These are phyloP conservation scores for Myocastor coypus DNA, from an alignment of 2,113 vertebrate species.

Conservation along the genomic window DNA sequence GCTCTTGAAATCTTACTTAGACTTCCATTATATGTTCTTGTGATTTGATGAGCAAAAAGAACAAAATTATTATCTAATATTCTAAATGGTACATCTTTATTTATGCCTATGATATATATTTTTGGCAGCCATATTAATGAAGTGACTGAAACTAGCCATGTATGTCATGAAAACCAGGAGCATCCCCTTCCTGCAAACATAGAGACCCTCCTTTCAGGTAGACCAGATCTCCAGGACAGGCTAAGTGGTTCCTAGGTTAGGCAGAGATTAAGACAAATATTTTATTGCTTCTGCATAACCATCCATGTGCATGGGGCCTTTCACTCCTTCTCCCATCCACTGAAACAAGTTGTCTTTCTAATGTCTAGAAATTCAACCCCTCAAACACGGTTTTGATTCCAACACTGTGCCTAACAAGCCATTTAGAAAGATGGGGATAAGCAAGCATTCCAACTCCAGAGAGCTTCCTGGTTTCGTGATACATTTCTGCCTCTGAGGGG, in stretches of 20 bases:
- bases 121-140: neutral
- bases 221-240: neutral
- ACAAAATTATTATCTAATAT: neutral
- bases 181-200: neutral
- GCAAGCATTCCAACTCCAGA: conserved; percentile 32
- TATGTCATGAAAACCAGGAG: neutral
- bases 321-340: neutral
- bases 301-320: neutral
- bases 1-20: neutral
- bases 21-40: neutral
- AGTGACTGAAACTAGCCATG: neutral
- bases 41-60: neutral
- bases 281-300: neutral
- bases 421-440: conserved; percentile 37
- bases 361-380: neutral
- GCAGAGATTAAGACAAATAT: neutral
- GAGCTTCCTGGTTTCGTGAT: conserved; percentile 58
- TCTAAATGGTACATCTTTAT: neutral
- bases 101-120: neutral
- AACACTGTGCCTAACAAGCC: neutral
- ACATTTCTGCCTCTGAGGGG: conserved; percentile 48
- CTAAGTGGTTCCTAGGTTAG: neutral
- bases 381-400: neutral
- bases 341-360: conserved; percentile 18
- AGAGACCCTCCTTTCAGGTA: neutral